These are phyloP conservation scores for Apocrypta bakeri DNA, from an alignment of 1,140 invertebrate genomes.

Conservation along the genomic window DNA sequence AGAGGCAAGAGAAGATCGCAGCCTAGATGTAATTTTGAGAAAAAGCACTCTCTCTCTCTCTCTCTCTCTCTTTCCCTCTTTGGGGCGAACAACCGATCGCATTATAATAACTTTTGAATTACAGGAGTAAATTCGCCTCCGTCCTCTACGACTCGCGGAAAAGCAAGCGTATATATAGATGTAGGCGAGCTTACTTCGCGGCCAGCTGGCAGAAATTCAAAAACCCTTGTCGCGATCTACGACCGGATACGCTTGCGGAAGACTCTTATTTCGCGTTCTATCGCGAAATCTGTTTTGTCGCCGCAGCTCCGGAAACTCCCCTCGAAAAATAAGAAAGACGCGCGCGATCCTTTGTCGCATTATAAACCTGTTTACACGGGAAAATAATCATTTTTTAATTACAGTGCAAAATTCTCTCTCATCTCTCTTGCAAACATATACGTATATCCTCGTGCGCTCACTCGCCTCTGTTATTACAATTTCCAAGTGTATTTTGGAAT, in stretches of 20 bases:
- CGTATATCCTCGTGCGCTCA: not conserved
- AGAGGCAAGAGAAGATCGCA: too few species aligned
- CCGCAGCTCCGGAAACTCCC: not conserved
- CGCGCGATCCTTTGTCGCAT: too few species aligned
- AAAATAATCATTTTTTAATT: constrained; percentile 28
- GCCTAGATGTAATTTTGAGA: constrained; percentile 34
- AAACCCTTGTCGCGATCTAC: constrained; percentile 4
- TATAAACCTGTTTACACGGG: not conserved
- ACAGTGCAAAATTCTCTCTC: not conserved
- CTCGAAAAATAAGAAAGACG: not conserved
- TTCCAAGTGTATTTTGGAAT: not conserved
- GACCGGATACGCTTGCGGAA: constrained; percentile 8
- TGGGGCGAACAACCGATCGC: constrained; percentile 23
- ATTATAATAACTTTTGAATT: constrained; percentile 49
- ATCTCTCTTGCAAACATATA: too few species aligned
- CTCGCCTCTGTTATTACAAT: not conserved
- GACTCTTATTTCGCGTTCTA: constrained; percentile 43
- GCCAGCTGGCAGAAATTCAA: constrained; percentile 50
- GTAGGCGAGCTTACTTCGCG: too few species aligned
- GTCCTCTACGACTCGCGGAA: not conserved
- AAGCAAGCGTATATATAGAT: too few species aligned
- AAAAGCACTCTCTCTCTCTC: constrained; percentile 23
- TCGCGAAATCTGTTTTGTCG: constrained; percentile 36
- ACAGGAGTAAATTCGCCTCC: constrained; percentile 35
- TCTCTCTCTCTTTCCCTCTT: too few species aligned